phyloP scores from a whole-genome alignment of 2,113 vertebrate genomes.

The Alligator mississippiensis region DNA sequence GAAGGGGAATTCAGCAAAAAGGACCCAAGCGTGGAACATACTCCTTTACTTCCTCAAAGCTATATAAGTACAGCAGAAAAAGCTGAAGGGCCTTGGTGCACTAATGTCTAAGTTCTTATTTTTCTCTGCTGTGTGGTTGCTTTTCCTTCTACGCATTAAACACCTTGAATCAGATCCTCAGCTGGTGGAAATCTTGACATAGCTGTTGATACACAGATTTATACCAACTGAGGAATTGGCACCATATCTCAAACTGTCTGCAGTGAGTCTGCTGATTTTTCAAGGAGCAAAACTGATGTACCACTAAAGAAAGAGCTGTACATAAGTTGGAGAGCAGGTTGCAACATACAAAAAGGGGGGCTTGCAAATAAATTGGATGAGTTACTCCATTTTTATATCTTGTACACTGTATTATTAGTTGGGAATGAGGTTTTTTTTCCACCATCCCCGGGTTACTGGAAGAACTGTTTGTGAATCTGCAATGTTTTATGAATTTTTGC shows the following conservation, averaged over 20 bases:
- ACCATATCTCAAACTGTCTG: not conserved
- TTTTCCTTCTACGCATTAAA: not conserved
- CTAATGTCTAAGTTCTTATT: not conserved
- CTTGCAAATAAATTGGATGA: not conserved
- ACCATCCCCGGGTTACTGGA: no score
- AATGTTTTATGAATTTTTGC: not conserved
- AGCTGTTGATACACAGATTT: not conserved
- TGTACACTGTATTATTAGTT: not conserved
- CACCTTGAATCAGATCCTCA: not conserved
- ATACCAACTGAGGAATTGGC: not conserved
- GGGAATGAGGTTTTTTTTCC: not conserved
- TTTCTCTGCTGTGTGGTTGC: not conserved
- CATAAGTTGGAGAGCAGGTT: not conserved
- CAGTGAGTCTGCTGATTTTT: not conserved
- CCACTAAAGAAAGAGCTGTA: not conserved
- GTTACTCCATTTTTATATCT: not conserved
- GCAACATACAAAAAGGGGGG: not conserved
- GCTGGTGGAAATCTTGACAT: not conserved
- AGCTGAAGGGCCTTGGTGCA: accelerated
- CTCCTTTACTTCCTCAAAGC: slow-evolving; percentile 70
- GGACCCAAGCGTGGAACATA: slow-evolving; percentile 28
- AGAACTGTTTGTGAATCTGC: not conserved
- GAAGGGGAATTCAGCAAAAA: slow-evolving; percentile 76
- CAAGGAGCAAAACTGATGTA: not conserved
- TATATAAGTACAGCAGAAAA: slow-evolving; percentile 28